Conservation (phyloP, 2,113 vertebrate species). For the Chelonoidis abingdonii region DNA sequence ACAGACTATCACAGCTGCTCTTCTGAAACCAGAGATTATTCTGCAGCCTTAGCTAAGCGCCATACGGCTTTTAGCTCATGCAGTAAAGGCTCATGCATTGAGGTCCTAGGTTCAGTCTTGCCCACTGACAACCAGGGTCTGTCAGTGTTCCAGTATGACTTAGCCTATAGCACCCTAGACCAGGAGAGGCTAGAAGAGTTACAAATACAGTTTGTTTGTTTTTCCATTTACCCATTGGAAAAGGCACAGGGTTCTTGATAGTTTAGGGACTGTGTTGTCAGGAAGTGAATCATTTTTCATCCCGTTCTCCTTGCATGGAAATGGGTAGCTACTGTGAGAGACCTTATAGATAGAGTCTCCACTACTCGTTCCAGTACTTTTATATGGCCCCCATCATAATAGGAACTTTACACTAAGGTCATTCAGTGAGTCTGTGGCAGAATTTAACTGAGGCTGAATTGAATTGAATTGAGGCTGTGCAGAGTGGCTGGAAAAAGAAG, state of each 20-base stretch:
- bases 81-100: too few relatives aligned
- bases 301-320: neutral
- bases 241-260: neutral
- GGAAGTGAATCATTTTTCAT: neutral
- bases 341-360: neutral
- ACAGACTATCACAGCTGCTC: too few relatives aligned
- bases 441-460: neutral
- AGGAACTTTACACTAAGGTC: neutral
- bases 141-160: neutral
- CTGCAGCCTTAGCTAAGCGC: too few relatives aligned
- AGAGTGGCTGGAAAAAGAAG: neutral
- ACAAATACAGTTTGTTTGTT: neutral
- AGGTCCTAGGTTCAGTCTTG: too few relatives aligned
- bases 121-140: too few relatives aligned
- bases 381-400: neutral
- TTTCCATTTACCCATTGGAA: neutral
- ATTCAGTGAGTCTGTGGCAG: neutral
- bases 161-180: neutral
- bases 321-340: neutral
- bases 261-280: neutral
- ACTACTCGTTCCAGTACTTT: neutral
- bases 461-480: neutral
- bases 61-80: too few relatives aligned
- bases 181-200: neutral
- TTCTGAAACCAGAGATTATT: too few relatives aligned